phyloP scores from a whole-genome alignment of 2,113 vertebrate genomes.

The Crotalus horridus region DNA sequence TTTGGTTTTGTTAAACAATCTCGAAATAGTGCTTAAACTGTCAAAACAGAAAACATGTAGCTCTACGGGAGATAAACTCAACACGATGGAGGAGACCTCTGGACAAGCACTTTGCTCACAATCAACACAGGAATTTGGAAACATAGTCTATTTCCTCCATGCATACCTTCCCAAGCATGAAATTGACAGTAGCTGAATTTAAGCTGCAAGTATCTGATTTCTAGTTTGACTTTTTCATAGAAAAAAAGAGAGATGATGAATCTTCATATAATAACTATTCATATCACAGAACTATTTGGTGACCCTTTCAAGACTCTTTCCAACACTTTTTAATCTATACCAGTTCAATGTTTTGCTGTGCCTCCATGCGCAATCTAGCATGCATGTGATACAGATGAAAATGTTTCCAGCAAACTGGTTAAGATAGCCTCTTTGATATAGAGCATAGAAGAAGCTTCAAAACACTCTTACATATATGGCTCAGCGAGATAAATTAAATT shows the following conservation, averaged over 20 bases:
- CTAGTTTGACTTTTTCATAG: slow-evolving; percentile 44
- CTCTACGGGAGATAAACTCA: slow-evolving; percentile 50
- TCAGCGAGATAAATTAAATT: slow-evolving; percentile 51
- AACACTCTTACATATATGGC: slow-evolving; percentile 44
- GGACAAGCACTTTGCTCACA: not conserved
- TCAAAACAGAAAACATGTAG: slow-evolving; percentile 68
- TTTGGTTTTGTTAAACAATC: slow-evolving; percentile 68
- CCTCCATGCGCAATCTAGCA: slow-evolving; percentile 58
- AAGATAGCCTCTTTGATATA: slow-evolving; percentile 66
- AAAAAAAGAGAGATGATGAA: slow-evolving; percentile 49
- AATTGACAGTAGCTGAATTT: fast-evolving
- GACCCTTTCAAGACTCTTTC: slow-evolving; percentile 49
- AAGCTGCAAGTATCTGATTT: slow-evolving; percentile 22
- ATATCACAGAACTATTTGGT: slow-evolving; percentile 52
- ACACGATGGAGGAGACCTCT: not conserved
- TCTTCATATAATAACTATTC: slow-evolving; percentile 54
- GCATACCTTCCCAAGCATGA: not conserved
- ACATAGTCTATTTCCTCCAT: not conserved
- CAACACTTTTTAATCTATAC: slow-evolving; percentile 50
- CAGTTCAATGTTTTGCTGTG: slow-evolving; percentile 60
- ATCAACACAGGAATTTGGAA: fast-evolving
- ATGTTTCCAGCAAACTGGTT: slow-evolving; percentile 62
- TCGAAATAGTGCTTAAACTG: slow-evolving; percentile 62
- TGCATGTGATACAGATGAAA: slow-evolving; percentile 63
- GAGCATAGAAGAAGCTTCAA: slow-evolving; percentile 40